Percentiles rank a stretch among this genome's conserved stretches.
Evolutionary conservation across 2,797 vertebrate genomes (phyloP).

Genomic region (Pitangus sulphuratus): DNA sequence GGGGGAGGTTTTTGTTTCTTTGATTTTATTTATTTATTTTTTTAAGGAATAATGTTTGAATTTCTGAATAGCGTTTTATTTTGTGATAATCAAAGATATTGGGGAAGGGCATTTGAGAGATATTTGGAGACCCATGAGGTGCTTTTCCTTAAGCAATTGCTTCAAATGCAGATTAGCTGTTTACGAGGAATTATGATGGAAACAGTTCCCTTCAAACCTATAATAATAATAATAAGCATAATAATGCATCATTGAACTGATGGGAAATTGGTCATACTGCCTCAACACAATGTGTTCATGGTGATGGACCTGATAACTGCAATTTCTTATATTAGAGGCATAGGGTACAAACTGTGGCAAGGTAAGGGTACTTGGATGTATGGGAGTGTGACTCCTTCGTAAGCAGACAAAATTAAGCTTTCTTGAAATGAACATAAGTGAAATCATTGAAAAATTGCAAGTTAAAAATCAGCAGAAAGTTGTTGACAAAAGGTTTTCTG

Average conservation of each 20-base stretch:
- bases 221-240: background rate
- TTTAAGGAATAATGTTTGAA: background rate
- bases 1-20: background rate
- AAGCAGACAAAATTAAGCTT: background rate
- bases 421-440: background rate
- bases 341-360: background rate
- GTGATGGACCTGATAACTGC: background rate
- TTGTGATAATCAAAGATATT: background rate
- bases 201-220: background rate
- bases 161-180: background rate
- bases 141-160: background rate
- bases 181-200: background rate
- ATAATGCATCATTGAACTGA: background rate
- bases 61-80: background rate
- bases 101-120: background rate
- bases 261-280: background rate
- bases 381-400: background rate
- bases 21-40: background rate
- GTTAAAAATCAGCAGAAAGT: background rate
- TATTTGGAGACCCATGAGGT: background rate
- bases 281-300: background rate
- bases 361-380: background rate
- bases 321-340: background rate
- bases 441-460: background rate
- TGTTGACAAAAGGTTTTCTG: background rate